Conservation (phyloP, 1,140 invertebrate genomes). For the Mycetomoellerius zeteki region DNA sequence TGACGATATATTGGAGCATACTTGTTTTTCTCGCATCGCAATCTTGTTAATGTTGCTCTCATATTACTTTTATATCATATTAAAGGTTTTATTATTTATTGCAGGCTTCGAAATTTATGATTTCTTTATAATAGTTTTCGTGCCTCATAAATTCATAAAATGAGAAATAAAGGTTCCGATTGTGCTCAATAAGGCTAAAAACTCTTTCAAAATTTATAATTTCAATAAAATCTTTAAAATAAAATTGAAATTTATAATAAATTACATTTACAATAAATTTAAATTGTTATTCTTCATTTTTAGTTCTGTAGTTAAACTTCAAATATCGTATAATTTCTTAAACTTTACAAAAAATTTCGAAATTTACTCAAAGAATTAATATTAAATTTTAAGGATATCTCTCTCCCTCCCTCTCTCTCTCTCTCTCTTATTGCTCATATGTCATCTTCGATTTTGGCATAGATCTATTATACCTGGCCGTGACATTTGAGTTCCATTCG, state of each 20-base stretch:
- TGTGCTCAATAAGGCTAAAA: neutral
- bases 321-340: neutral
- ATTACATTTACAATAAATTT: neutral
- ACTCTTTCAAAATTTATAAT: neutral
- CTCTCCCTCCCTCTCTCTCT: too few species aligned
- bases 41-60: neutral
- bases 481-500: constrained; percentile 45
- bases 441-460: constrained; percentile 46
- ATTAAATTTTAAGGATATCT: neutral
- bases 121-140: neutral
- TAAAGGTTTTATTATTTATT: constrained; percentile 8
- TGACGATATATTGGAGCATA: neutral
- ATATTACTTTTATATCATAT: constrained; percentile 12
- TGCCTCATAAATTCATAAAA: neutral
- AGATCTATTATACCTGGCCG: constrained; percentile 18
- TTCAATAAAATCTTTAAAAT: neutral
- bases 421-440: neutral
- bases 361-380: neutral
- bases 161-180: neutral
- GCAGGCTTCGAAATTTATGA: neutral
- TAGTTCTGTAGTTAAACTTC: neutral
- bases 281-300: neutral
- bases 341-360: neutral
- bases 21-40: neutral
- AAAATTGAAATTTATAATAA: neutral